Percentiles rank a stretch among this genome's conserved stretches.
These are phyloP conservation scores for Gallirallus australis DNA, from an alignment of 2,797 vertebrate species.

Conservation along the genomic window DNA sequence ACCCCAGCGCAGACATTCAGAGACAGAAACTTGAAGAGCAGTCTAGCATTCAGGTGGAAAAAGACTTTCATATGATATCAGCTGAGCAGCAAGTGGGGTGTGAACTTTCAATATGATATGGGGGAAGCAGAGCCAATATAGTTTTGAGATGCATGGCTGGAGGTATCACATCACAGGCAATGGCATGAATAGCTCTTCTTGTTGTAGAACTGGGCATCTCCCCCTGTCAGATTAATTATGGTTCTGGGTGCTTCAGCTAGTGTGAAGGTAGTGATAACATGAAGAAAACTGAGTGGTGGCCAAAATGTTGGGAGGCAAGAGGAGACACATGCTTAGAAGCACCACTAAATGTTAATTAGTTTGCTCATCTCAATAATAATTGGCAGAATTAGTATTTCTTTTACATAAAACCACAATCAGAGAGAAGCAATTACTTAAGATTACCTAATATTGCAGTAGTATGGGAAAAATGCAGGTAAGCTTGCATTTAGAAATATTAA, in stretches of 20 bases:
- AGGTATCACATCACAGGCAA: constrained; percentile 44
- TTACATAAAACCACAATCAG: not conserved
- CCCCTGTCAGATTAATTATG: not conserved
- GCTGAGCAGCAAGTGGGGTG: constrained; percentile 35
- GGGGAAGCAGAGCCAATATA: constrained; percentile 24
- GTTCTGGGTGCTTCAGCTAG: constrained; percentile 26
- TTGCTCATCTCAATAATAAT: not conserved
- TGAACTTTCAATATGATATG: constrained; percentile 34
- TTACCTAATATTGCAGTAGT: not conserved
- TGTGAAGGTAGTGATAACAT: constrained; percentile 4
- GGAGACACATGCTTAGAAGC: not conserved
- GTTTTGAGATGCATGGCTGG: not conserved
- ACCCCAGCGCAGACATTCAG: not conserved
- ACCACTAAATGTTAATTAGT: not conserved
- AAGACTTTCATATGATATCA: not conserved
- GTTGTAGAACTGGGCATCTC: not conserved
- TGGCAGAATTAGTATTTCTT: not conserved
- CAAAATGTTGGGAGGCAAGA: constrained; percentile 24
- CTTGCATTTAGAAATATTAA: not conserved
- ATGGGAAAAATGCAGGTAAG: not conserved
- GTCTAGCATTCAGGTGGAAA: constrained; percentile 24
- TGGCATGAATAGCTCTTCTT: not conserved
- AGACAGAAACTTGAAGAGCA: not conserved
- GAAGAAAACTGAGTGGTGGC: constrained; percentile 22
- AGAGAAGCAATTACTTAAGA: not conserved